Conservation (phyloP, 2,113 vertebrate species). For the Thunnus maccoyii region DNA sequence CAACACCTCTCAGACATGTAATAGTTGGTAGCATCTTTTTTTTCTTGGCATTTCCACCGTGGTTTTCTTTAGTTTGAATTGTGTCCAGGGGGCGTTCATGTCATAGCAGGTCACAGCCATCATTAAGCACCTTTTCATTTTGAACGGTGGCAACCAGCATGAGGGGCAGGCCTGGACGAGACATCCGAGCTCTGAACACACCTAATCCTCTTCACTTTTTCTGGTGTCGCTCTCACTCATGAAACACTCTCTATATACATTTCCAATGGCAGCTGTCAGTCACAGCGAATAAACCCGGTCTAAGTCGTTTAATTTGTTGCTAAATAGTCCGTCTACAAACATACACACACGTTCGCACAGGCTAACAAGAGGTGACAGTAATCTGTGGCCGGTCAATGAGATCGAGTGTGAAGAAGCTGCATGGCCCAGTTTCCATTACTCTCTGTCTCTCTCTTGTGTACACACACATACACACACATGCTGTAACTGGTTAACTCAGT, state of each 20-base stretch:
- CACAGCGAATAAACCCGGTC: background rate
- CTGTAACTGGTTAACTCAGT: constrained; percentile 37
- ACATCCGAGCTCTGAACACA: background rate
- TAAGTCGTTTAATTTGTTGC: background rate
- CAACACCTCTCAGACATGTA: too few species aligned
- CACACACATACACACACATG: constrained; percentile 13
- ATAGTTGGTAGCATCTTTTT: too few species aligned
- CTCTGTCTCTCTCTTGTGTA: background rate
- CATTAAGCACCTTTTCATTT: constrained; percentile 10
- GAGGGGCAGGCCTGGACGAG: background rate
- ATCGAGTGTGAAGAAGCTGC: constrained; percentile 52
- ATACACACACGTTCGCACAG: background rate
- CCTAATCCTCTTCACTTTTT: background rate
- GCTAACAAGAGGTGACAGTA: constrained; percentile 62
- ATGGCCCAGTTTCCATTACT: constrained; percentile 56
- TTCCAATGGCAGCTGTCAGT: background rate
- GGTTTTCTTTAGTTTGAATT: background rate
- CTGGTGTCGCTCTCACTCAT: background rate
- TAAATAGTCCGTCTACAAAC: background rate
- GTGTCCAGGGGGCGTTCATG: constrained; percentile 4
- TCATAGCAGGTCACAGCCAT: background rate
- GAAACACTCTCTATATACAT: background rate
- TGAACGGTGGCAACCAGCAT: background rate
- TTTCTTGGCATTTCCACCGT: too few species aligned
- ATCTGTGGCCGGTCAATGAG: constrained; percentile 63